Evolutionary conservation across 2,113 vertebrate species (phyloP).

Genomic region (Manacus vitellinus): DNA sequence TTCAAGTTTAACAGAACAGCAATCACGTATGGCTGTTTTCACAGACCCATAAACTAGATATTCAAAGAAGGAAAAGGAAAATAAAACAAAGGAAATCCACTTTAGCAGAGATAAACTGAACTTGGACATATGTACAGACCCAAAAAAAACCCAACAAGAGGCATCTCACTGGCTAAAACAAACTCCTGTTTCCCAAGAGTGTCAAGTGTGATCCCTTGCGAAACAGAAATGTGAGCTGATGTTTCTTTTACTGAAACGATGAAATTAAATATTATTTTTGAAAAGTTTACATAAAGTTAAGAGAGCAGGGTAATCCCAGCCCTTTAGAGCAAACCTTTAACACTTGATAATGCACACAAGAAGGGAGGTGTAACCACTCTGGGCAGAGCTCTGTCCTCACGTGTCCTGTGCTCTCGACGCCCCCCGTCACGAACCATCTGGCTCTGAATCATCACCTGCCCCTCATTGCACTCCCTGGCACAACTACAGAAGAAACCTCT

Average conservation of each 20-base stretch:
- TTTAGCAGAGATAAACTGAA: neutral
- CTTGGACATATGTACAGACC: neutral
- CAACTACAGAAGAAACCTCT: neutral
- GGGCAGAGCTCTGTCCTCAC: neutral
- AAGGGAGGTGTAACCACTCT: neutral
- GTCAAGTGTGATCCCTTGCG: neutral
- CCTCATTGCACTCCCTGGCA: neutral
- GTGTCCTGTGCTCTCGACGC: accelerated
- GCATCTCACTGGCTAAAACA: neutral
- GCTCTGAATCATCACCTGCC: neutral
- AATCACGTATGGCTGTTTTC: neutral
- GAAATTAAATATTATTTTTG: neutral
- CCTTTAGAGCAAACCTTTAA: neutral
- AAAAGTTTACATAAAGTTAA: neutral
- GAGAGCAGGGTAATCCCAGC: neutral
- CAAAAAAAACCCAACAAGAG: neutral
- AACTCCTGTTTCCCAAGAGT: neutral
- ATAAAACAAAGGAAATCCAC: neutral
- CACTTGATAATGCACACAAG: accelerated
- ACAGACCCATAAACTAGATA: neutral
- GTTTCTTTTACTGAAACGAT: neutral
- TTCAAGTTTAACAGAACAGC: neutral
- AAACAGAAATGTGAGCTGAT: neutral
- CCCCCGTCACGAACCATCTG: neutral
- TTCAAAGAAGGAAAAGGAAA: neutral